Base-by-base conservation (phyloP, 2,113 vertebrate genomes). In the Ameiurus melas region DNA sequence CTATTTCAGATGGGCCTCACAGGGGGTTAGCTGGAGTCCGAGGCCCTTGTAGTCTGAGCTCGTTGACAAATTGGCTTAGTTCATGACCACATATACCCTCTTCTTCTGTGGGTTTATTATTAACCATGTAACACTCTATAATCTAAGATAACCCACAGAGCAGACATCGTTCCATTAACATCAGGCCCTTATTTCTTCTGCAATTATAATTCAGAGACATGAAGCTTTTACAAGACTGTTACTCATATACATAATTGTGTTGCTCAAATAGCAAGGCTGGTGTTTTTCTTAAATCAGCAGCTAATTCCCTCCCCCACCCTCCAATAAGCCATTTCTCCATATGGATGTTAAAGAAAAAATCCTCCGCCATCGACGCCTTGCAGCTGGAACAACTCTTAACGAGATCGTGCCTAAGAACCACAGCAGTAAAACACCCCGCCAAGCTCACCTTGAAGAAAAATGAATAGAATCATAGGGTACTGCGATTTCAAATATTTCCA, bases 401-500 rank as follows among this genome's bases (percentile, higher is more conserved):
- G 93, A 92, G 93, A 93, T 90, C 92, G 93, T 90, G 93, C 93
- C 92, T 80, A 92, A 95, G 93, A 94, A 92, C 92, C 93, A 94
- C 91, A 94, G 91, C 90, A 88, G 92, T 92, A 78, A 92, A 93
- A 91, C 92, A 93, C 91, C 90, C 93, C 91, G 91, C 91, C 92
- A 89, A 92, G 92, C 92, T 94, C 90, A 94, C 91, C 93, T 92
- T 93, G 93, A 94, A 95, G 92, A 95, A 95, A 95, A 94, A 95
- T 94, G 89, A 91, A 95, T 95, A 93, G 87, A 94, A 93, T 93
- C 92, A 92, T 92, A 91, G 62, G 93, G 92, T 94, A 92, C 93
- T 92, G 94, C 92, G 91, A 95, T 94, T 92, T 90, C 92, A 91
- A 94, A 95, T 94, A 92, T 94, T 95, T 94, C 93, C 89, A 94